Base-by-base conservation (phyloP, 2,113 vertebrate species). In the Tachysurus fulvidraco region DNA sequence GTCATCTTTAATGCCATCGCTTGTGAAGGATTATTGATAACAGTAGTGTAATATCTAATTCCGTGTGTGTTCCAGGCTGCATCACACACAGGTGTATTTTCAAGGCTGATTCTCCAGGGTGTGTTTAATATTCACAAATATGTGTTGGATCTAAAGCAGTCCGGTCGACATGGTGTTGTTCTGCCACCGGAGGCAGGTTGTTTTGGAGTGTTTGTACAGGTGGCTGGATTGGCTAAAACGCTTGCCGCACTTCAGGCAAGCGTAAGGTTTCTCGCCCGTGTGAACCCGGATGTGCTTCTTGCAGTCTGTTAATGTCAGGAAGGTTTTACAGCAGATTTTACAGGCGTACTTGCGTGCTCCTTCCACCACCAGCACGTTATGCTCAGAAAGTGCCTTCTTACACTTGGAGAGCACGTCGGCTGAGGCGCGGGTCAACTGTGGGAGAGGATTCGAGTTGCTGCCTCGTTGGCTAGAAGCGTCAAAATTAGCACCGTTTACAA, bases 221-320 rank as follows among this genome's bases (percentile, higher is more conserved):
- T 99, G 97, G 88, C 97, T 99, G 44, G 98, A 99, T 92, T 99
- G 98, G 86, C 98, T 99, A 93, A 98, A 99, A 77, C 97, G 95
- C 89, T 99, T 99, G 83, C 98, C 97, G 0, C 98, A 99, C 93
- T 99, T 99, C n/a, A 99, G 95, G 90, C 98, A 99, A 25, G 97
- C 97, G 0, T 99, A 99, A 1, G 98, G 98, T 79, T 99, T 99
- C 87, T 99, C 98, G 3, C 98, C 98, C 0, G 98, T 99, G 94
- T 99, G 98, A 10, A 99, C 98, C 0, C 97, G 95, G 92, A 99
- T 99, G 94, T 99, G 98, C 90, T 99, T 99, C 95, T 99, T 99
- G 93, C 98, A 99, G 93, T 99, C 98, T 0, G 98, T 99, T 83
- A 99, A 90, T 25, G 98, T 99, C 91, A 99, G 93, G 87, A 99